phyloP scores from a whole-genome alignment of 2,888 invertebrate species.

The Spilarctia lutea region DNA sequence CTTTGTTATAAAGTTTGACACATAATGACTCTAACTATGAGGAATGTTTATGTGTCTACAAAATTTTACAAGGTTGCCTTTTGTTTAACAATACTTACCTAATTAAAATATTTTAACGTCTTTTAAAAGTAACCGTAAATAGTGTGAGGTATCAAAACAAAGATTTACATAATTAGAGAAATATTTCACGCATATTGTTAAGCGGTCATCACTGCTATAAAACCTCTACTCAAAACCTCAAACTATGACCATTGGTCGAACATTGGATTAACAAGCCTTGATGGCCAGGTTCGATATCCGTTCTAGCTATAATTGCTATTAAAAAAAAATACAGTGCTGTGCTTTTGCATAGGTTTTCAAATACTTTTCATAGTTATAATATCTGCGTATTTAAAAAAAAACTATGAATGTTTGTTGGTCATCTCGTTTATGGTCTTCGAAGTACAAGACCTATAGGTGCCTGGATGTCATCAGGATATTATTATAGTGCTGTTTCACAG shows the following conservation, averaged over 20 bases:
- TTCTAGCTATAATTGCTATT: neutral
- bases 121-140: neutral
- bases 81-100: neutral
- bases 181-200: neutral
- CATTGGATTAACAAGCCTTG: no score
- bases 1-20: neutral
- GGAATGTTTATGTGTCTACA: neutral
- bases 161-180: neutral
- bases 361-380: no score
- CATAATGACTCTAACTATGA: neutral
- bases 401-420: neutral
- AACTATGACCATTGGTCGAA: no score
- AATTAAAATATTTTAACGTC: neutral
- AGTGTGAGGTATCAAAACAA: neutral
- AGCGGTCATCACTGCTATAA: no score
- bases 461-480: neutral
- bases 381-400: neutral
- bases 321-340: neutral
- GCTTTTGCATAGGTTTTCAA: neutral
- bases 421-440: no score
- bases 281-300: neutral
- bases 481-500: no score
- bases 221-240: no score
- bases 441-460: no score
- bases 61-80: neutral